A percentile compares a stretch with the other conserved stretches of the same genome.
These are phyloP conservation scores for Dolichoris vasculosae DNA, from an alignment of 1,140 invertebrate genomes.

Conservation along the genomic window DNA sequence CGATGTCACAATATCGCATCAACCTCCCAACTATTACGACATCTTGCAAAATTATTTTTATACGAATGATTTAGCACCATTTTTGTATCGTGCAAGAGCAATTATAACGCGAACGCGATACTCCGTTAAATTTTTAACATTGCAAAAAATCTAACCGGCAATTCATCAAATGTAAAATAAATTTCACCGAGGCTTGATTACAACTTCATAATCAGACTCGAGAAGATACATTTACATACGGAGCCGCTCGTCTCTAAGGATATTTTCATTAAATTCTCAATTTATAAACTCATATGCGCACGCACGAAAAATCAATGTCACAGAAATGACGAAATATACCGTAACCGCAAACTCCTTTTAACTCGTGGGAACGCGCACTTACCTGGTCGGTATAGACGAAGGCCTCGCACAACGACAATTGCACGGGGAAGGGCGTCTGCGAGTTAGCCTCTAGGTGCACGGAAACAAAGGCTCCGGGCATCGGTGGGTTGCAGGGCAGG, in stretches of 20 bases:
- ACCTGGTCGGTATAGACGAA: slow-evolving; percentile 96
- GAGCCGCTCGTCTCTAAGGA: too few species aligned
- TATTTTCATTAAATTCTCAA: background rate
- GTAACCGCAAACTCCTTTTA: background rate
- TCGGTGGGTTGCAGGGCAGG: slow-evolving; percentile 93
- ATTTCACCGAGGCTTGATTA: too few species aligned
- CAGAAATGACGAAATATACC: background rate
- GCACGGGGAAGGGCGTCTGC: slow-evolving; percentile 75
- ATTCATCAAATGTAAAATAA: too few species aligned
- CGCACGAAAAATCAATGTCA: background rate
- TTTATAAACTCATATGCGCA: background rate
- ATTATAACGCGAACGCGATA: background rate
- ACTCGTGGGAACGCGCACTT: slow-evolving; percentile 39
- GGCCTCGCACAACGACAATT: slow-evolving; percentile 94
- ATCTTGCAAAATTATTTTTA: background rate
- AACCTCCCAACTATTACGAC: background rate
- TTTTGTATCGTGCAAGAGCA: background rate
- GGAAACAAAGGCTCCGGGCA: slow-evolving; percentile 95
- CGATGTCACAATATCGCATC: background rate
- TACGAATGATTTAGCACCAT: background rate
- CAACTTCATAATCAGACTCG: too few species aligned
- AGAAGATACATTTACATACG: too few species aligned
- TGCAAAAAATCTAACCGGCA: too few species aligned
- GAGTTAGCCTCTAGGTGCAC: slow-evolving; percentile 86
- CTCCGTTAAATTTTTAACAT: too few species aligned